Conservation (phyloP, 2,888 invertebrate genomes). For the Apoda limacodes region DNA sequence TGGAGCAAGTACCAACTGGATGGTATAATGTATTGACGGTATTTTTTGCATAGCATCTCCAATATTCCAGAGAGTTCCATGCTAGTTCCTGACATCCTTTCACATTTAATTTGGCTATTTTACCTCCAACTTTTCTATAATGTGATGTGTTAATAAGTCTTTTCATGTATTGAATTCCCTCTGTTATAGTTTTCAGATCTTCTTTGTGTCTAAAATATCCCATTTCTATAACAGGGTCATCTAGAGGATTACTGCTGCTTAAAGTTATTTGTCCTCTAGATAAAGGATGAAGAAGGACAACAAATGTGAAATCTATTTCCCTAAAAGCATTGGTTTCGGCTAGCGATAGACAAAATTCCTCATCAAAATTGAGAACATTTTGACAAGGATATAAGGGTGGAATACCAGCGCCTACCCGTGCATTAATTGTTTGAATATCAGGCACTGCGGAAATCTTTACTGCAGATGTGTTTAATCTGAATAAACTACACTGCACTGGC, state of each 20-base stretch:
- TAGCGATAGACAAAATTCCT: slow-evolving; percentile 13
- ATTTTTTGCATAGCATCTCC: slow-evolving; percentile 69
- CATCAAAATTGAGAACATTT: slow-evolving; percentile 8
- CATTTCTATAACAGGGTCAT: slow-evolving; percentile 15
- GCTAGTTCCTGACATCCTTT: slow-evolving; percentile 48
- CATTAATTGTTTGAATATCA: too few relatives aligned
- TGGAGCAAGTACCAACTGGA: slow-evolving; percentile 50
- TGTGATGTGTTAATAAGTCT: slow-evolving; percentile 15
- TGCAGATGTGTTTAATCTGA: too few relatives aligned
- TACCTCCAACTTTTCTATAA: slow-evolving; percentile 16
- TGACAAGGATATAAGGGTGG: slow-evolving; percentile 9
- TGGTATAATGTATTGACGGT: slow-evolving; percentile 70
- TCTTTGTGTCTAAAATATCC: slow-evolving; percentile 16
- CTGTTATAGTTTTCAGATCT: slow-evolving; percentile 12
- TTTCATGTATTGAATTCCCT: slow-evolving; percentile 14
- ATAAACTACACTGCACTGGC: too few relatives aligned
- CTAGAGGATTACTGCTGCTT: slow-evolving; percentile 13
- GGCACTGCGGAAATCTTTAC: too few relatives aligned
- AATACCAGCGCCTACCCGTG: slow-evolving; percentile 8
- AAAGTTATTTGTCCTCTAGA: slow-evolving; percentile 18
- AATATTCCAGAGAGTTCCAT: slow-evolving; percentile 69
- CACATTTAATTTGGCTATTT: slow-evolving; percentile 23
- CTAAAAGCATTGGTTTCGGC: slow-evolving; percentile 10
- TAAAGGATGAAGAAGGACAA: slow-evolving; percentile 14
- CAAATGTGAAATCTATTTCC: slow-evolving; percentile 11